Conservation (phyloP, 2,113 vertebrate genomes). For the Plectropomus leopardus region DNA sequence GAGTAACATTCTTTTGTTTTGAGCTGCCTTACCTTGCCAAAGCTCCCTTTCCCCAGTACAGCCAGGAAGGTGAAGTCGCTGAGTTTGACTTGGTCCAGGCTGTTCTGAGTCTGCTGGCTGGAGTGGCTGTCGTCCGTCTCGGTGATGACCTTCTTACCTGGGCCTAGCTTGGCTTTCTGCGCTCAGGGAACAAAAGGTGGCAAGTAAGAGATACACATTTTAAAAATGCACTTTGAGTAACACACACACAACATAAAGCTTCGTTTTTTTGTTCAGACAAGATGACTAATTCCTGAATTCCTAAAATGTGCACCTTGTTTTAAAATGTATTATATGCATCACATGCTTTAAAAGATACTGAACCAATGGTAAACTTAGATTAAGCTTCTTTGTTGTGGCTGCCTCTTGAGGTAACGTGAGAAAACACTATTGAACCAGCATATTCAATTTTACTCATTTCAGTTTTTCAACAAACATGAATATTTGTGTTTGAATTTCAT, state of each 20-base stretch:
- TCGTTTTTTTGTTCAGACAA: slow-evolving; percentile 3
- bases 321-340: not conserved
- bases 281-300: not conserved
- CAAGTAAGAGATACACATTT: slow-evolving; percentile 12
- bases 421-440: not conserved
- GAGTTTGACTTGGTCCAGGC: slow-evolving; percentile 92
- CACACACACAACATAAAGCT: slow-evolving; percentile 18
- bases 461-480: not conserved
- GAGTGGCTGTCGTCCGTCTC: slow-evolving; percentile 86
- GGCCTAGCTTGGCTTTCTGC: slow-evolving; percentile 97
- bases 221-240: not conserved
- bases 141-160: slow-evolving; percentile 91
- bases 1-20: not conserved
- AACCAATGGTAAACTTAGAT: not conserved
- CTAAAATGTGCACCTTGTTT: not conserved
- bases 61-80: slow-evolving; percentile 95
- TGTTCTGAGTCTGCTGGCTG: slow-evolving; percentile 85
- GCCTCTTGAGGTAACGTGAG: too few relatives aligned
- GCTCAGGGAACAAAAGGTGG: slow-evolving; percentile 52
- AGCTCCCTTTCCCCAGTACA: slow-evolving; percentile 97
- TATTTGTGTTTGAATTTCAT: not conserved
- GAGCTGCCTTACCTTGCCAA: slow-evolving; percentile 90
- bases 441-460: not conserved
- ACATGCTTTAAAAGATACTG: not conserved
- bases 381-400: not conserved